Evolutionary conservation across 1,140 invertebrate species (phyloP).

Genomic region (Ptiloglossa arizonensis): DNA sequence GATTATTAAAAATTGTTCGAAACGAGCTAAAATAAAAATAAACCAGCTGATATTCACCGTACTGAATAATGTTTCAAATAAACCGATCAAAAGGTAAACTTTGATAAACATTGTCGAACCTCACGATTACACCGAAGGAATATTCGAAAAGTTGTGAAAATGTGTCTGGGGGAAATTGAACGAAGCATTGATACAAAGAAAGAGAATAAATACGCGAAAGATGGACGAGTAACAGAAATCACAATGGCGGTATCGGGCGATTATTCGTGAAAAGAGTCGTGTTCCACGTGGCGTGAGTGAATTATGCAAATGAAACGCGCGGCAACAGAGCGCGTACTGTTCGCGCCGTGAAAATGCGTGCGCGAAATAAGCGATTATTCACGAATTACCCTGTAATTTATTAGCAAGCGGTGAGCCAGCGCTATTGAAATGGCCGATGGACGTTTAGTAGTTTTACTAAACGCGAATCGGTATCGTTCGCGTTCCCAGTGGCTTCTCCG

Average conservation of each 20-base stretch:
- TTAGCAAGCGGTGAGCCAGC: constrained; percentile 3
- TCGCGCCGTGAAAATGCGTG: constrained; percentile 35
- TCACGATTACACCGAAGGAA: too few relatives aligned
- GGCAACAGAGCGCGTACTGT: constrained; percentile 20
- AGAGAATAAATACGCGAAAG: too few relatives aligned
- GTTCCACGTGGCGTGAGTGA: constrained; percentile 36
- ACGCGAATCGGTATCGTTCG: too few relatives aligned
- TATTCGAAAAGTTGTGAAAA: too few relatives aligned
- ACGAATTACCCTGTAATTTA: constrained; percentile 52
- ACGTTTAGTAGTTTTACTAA: neutral
- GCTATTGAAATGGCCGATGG: neutral
- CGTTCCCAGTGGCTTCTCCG: too few relatives aligned
- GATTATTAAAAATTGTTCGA: too few relatives aligned
- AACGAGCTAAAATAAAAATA: too few relatives aligned
- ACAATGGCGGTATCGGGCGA: constrained; percentile 27
- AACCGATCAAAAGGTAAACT: too few relatives aligned
- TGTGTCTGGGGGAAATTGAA: too few relatives aligned
- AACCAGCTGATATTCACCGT: too few relatives aligned
- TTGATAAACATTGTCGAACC: too few relatives aligned
- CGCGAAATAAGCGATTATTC: constrained; percentile 55
- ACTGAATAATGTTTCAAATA: too few relatives aligned
- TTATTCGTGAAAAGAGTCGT: constrained; percentile 24
- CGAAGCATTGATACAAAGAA: neutral
- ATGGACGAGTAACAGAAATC: constrained; percentile 1
- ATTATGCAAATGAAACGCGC: constrained; percentile 54